Conservation (phyloP, 2,113 vertebrate genomes). For the Accipiter virgatus region DNA sequence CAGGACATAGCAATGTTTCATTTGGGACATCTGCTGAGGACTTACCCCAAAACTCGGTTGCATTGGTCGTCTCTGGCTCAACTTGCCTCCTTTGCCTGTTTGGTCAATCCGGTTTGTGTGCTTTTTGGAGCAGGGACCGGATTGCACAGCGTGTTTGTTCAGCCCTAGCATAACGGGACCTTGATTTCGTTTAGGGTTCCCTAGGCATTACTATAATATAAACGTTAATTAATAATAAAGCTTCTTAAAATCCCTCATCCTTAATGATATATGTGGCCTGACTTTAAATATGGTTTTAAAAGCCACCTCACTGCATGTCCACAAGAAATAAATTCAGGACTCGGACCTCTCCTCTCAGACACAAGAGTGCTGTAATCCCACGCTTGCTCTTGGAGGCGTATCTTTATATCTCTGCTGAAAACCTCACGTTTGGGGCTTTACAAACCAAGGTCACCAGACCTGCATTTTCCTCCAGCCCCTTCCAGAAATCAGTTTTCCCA, state of each 20-base stretch:
- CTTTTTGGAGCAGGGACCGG: not conserved
- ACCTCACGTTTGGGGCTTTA: not conserved
- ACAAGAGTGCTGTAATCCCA: not conserved
- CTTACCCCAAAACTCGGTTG: accelerated
- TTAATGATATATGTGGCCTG: not conserved
- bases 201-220: not conserved
- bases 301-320: not conserved
- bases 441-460: not conserved
- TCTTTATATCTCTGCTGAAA: not conserved
- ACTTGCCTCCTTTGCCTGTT: not conserved
- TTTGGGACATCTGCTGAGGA: not conserved
- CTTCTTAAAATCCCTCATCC: not conserved
- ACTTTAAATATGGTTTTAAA: not conserved
- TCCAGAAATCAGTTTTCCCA: not conserved
- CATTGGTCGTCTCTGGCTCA: accelerated
- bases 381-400: not conserved
- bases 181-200: not conserved
- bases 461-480: not conserved
- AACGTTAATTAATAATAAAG: not conserved
- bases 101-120: not conserved
- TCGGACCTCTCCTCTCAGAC: not conserved
- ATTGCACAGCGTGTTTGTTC: not conserved
- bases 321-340: not conserved
- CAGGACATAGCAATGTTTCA: not conserved
- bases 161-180: not conserved